Conservation (phyloP, 2,888 invertebrate genomes). For the Drosophila demipolita region DNA sequence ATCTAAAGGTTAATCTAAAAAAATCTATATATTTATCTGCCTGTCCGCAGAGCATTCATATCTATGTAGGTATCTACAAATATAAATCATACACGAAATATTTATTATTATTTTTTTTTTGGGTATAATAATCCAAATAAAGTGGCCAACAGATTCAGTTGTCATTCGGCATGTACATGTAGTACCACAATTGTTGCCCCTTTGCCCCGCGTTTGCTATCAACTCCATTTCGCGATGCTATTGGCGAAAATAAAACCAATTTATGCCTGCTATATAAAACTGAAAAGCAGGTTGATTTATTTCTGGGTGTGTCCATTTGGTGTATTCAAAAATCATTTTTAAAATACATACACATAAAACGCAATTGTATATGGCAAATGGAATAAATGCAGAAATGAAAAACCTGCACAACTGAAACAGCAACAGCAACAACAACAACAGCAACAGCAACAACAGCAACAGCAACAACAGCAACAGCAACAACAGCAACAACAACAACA, state of each 20-base stretch:
- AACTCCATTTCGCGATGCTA: conserved; percentile 42
- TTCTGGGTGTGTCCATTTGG: conserved; percentile 67
- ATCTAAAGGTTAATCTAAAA: not conserved
- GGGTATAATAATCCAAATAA: conserved; percentile 39
- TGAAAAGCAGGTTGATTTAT: conserved; percentile 37
- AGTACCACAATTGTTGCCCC: conserved; percentile 10
- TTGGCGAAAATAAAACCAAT: conserved; percentile 26
- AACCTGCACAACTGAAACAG: conserved; percentile 37
- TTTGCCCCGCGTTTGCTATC: conserved; percentile 3
- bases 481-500: conserved; percentile 4
- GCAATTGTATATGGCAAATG: conserved; percentile 37
- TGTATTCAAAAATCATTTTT: conserved; percentile 68
- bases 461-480: conserved; percentile 4
- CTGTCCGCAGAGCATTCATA: not conserved
- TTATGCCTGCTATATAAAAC: conserved; percentile 27
- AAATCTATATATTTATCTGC: not conserved
- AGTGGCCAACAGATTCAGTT: conserved; percentile 57
- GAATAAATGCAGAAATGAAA: conserved; percentile 61
- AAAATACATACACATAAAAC: conserved; percentile 55
- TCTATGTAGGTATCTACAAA: not conserved
- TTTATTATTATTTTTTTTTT: not conserved
- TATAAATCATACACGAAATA: not conserved
- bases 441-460: conserved; percentile 2
- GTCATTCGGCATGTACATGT: conserved; percentile 28
- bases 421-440: conserved; percentile 10